A percentile compares a stretch with the other conserved stretches of the same genome.
These are phyloP conservation scores for Rotaria magnacalcarata DNA, from an alignment of 2,888 invertebrate species.

Conservation along the genomic window DNA sequence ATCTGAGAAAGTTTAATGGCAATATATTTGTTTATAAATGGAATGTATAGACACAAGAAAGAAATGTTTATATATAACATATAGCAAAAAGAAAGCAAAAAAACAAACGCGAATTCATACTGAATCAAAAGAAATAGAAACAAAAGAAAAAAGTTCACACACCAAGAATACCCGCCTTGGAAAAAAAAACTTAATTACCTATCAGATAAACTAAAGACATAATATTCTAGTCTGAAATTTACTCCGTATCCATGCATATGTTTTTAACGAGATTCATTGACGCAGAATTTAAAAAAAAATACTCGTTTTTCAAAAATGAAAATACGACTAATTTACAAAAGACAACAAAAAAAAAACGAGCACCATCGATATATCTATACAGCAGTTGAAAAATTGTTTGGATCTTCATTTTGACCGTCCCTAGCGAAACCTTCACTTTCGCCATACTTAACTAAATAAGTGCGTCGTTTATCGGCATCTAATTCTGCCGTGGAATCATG, in stretches of 20 bases:
- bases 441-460: constrained; percentile 44
- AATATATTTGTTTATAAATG: constrained; percentile 2
- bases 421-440: not conserved
- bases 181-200: not conserved
- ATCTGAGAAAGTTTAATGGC: not conserved
- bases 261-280: not conserved
- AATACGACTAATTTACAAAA: not conserved
- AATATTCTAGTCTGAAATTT: not conserved
- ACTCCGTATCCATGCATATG: not conserved
- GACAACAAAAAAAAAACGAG: not conserved
- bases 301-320: constrained; percentile 26
- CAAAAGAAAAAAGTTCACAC: no score
- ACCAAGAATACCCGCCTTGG: no score
- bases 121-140: not conserved
- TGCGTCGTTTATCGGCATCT: constrained; percentile 66
- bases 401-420: not conserved
- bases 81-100: not conserved
- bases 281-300: not conserved
- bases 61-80: not conserved
- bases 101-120: not conserved
- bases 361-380: not conserved
- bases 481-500: constrained; percentile 87
- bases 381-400: constrained; percentile 21
- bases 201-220: not conserved
- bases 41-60: constrained; percentile 1